Evolutionary conservation across 2,888 invertebrate species (phyloP), one percentile per base, ranked within the genome.

Genomic region (Mimas tiliae): DNA sequence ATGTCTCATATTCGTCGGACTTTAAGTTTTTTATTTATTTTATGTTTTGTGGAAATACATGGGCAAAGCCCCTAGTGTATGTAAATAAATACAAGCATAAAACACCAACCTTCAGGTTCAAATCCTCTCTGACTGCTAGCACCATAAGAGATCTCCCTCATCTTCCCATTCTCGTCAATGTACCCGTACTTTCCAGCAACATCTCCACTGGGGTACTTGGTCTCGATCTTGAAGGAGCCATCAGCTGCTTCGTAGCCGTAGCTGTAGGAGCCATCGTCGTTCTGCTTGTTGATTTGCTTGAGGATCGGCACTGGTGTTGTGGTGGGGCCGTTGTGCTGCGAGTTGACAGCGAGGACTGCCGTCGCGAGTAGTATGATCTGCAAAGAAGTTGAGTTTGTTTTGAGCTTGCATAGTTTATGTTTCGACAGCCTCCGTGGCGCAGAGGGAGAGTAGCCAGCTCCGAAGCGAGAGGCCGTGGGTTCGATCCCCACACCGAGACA

Each of bases 121-220:
- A 98, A 98, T 52, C 98, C 97, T 65, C 97, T 93, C 77, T 95
- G 94, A 67, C 96, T 96, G 79, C 96, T 96, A 0, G 98, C 98
- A 1, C 98, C 98, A 81, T 98, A 98, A 71, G 98, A 97, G 27
- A 98, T 95, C 87, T 97, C 97, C 66, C 97, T 94, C 27, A 95
- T 78, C 76, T 95, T 95, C 0, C 98, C 98, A 33, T 90, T 91
- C 78, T 96, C 97, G 74, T 98, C 98, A 0, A 97, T 94, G 84
- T 97, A 98, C n/a, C 98, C 98, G 79, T 98, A 98, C 84, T 98
- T 98, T 68, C 98, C 98, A 64, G 95, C 96, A 0, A 98, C 97
- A 79, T 97, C 97, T 0, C 98, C 98, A 58, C 95, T 96, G 0
- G 96, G 94, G 78, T 97, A 96, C 86, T 97, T 98, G 0, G 97